Base-by-base conservation (phyloP, 2,113 vertebrate genomes). In the Burhinus oedicnemus region DNA sequence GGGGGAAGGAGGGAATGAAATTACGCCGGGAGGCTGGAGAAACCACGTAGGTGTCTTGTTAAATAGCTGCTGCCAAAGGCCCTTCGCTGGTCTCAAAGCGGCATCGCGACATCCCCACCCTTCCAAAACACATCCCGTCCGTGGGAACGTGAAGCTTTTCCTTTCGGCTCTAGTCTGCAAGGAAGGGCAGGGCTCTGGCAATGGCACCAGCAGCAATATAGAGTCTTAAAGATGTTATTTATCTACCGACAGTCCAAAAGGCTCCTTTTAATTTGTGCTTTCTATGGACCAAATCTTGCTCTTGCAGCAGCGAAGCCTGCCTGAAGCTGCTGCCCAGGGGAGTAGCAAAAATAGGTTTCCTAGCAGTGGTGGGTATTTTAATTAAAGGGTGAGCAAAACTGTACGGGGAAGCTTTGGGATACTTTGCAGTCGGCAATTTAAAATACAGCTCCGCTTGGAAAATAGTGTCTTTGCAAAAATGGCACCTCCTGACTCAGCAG, bases 401-500 rank as follows among this genome's bases (percentile, higher is more conserved):
- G 79, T 42, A 83, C 0, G 2, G 80, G 72, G 83, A 97, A 95
- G 94, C 94, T 93, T 89, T 92, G 86, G 90, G 95, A 95, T 93
- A 84, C 86, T 92, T 91, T 6, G 8, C 61, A 95, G 85, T 82
- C 3, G 65, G 89, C 86, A 89, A 94, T 64, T 89, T 91, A 92
- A 96, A 94, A 78, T 87, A 93, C 74, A 85, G 83, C 94, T 91
- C 74, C 1, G 6, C 78, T 83, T 21, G 7, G 93, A 95, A 96
- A 96, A 96, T 5, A 91, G 95, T 45, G 54, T 74, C 93, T 92
- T 92, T 80, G 89, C 94, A 95, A 76, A 95, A 97, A 91, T 60
- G 87, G 93, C 84, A 95, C 78, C 66, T 93, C 93, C 95, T 95
- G 94, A 95, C 89, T 97, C 96, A 97, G 96, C 94, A 95, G 89